A percentile compares a stretch with the other conserved stretches of the same genome.
Evolutionary conservation across 1,140 invertebrate species (phyloP).

Genomic region (Drosophila kepulauana): DNA sequence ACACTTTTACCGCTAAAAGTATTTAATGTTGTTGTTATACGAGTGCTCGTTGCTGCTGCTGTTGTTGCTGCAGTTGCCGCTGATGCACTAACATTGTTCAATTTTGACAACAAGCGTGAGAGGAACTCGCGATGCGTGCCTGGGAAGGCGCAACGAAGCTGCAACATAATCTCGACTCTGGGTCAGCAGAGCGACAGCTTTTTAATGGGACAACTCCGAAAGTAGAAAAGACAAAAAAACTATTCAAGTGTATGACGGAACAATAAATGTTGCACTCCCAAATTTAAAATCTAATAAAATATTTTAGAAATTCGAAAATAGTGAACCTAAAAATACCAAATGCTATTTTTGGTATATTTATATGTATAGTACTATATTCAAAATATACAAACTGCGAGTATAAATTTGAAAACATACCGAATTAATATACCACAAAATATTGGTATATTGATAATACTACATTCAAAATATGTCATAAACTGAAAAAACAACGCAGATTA

Average conservation of each 20-base stretch:
- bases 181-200: slow-evolving; percentile 9
- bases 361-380: too few species aligned
- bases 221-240: neutral
- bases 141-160: neutral
- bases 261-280: too few species aligned
- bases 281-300: too few species aligned
- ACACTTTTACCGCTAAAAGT: slow-evolving; percentile 75
- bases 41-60: slow-evolving; percentile 7
- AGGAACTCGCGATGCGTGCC: slow-evolving; percentile 2
- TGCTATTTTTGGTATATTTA: too few species aligned
- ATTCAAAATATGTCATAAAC: too few species aligned
- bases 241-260: neutral
- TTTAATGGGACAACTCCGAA: neutral
- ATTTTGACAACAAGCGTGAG: slow-evolving; percentile 29
- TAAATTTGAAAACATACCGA: too few species aligned
- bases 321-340: too few species aligned
- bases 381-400: too few species aligned
- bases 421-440: too few species aligned
- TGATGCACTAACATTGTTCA: slow-evolving; percentile 42
- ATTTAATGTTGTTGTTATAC: slow-evolving; percentile 53
- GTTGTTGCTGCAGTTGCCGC: neutral
- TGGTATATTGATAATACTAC: too few species aligned
- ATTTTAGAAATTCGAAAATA: too few species aligned
- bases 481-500: too few species aligned
- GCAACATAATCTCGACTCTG: neutral